phyloP scores from a whole-genome alignment of 2,888 invertebrate genomes.

The Drosophila affinis region DNA sequence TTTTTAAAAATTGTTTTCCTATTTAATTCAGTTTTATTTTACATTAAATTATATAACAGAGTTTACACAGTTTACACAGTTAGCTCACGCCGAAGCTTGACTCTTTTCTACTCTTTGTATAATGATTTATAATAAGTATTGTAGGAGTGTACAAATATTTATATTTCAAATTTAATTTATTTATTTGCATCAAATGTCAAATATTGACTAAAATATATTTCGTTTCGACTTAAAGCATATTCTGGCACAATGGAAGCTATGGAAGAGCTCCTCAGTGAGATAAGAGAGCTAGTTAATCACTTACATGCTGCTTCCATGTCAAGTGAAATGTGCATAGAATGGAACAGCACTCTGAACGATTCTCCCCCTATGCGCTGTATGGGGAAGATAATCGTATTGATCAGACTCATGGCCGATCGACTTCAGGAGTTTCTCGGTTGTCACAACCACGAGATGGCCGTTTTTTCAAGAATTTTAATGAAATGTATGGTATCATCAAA shows the following conservation, averaged over 20 bases:
- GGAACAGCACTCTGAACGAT: background rate
- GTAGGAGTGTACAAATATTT: too few relatives aligned
- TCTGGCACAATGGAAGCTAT: background rate
- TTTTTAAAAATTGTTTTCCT: too few relatives aligned
- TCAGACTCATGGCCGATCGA: background rate
- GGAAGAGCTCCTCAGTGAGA: background rate
- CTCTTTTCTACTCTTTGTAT: too few relatives aligned
- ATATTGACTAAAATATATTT: background rate
- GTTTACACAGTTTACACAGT: too few relatives aligned
- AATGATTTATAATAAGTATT: too few relatives aligned
- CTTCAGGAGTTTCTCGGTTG: background rate
- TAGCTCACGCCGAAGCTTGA: too few relatives aligned
- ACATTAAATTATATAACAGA: too few relatives aligned
- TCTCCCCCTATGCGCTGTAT: background rate
- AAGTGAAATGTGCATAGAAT: background rate
- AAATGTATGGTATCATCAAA: background rate
- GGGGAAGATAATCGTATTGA: background rate
- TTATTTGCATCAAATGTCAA: background rate
- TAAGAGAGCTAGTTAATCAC: background rate
- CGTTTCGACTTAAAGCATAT: background rate
- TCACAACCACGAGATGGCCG: background rate
- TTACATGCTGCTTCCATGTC: background rate
- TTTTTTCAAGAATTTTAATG: background rate
- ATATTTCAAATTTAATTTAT: background rate
- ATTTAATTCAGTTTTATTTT: too few relatives aligned